Evolutionary conservation across 2,888 invertebrate genomes (phyloP).

Genomic region (Lepidocyrtoides sp.): DNA sequence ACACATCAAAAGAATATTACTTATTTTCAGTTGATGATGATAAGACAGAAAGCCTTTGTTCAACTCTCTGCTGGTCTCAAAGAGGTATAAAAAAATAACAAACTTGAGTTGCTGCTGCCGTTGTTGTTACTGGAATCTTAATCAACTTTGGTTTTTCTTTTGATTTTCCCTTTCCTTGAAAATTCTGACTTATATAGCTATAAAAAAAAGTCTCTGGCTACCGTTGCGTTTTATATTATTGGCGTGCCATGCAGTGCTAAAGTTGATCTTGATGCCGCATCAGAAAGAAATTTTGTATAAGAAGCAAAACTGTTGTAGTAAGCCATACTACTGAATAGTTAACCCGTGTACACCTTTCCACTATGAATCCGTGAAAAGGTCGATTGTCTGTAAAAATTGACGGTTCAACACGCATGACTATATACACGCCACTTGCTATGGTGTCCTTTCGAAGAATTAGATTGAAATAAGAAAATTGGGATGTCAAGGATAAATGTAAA

Average conservation of each 20-base stretch:
- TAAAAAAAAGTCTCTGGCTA: constrained; percentile 42
- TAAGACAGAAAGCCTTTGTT: constrained; percentile 49
- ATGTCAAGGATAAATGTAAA: constrained; percentile 74
- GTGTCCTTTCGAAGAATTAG: constrained; percentile 73
- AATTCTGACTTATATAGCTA: neutral
- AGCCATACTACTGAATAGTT: neutral
- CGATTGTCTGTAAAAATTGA: constrained; percentile 53
- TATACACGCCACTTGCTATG: constrained; percentile 31
- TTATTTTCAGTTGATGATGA: constrained; percentile 58
- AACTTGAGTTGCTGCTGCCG: constrained; percentile 18
- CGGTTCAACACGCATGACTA: constrained; percentile 46
- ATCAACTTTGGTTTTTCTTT: constrained; percentile 65
- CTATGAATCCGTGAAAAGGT: constrained; percentile 23
- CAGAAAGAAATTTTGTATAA: neutral
- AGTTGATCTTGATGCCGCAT: constrained; percentile 51
- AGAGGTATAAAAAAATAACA: constrained; percentile 23
- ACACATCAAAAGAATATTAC: constrained; percentile 72
- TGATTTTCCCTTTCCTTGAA: constrained; percentile 38
- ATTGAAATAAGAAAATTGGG: constrained; percentile 69
- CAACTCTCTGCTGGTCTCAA: constrained; percentile 33
- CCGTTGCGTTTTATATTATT: constrained; percentile 29
- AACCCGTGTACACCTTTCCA: neutral
- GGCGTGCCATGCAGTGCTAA: constrained; percentile 58
- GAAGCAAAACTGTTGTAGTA: neutral
- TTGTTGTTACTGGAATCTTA: constrained; percentile 71